Base-by-base conservation (phyloP, 2,113 vertebrate genomes). In the Dolichotis patagonum region DNA sequence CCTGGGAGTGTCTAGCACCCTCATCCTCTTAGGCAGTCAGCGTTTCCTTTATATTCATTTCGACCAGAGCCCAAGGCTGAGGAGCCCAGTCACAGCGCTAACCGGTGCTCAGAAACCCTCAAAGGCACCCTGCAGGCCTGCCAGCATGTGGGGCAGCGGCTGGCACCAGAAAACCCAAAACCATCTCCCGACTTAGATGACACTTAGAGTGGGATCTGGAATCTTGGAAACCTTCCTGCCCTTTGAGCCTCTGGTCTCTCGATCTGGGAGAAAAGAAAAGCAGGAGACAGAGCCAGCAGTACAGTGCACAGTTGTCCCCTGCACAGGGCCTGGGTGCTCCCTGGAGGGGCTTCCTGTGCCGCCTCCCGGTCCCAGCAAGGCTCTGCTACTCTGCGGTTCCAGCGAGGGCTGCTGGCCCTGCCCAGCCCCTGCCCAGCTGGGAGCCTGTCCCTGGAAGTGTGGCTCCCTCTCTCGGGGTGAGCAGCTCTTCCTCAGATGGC, bases 251-350 rank as follows among this genome's bases (percentile, higher is more conserved):
- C 20, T 26, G 10, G 43, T 56, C 30, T 94, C 28, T 78, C 32
- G 19, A 73, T 41, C 69, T 22, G 77, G 75, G 43, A 67, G 46
- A 56, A 85, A 90, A 91, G 58, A 88, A 54, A 69, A 26, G 13
- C 7, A 2, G 17, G n/a, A 28, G 35, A 3, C 35, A 54, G 32
- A 32, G 14, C 17, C 38, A 11, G 24, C 26, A 28, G 26, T 24
- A 30, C 56, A 75, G 19, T 0, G 60, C 54, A 32, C 5, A 10
- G 7, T 2, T 38, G 38, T 62, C 54, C 30, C 52, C 24, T 3
- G 56, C 3, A 0, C 2, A 26, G 38, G 10, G 5, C 3, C 43
- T 12, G 35, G 9, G 46, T 17, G 30, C 41, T 1, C 4, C 1
- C 17, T 32, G 43, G 2, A 5, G 41, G 32, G 1, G 11, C 54